Evolutionary conservation across 2,888 invertebrate species (phyloP), one percentile per base, ranked within the genome.

Genomic region (Mycogona germanica): DNA sequence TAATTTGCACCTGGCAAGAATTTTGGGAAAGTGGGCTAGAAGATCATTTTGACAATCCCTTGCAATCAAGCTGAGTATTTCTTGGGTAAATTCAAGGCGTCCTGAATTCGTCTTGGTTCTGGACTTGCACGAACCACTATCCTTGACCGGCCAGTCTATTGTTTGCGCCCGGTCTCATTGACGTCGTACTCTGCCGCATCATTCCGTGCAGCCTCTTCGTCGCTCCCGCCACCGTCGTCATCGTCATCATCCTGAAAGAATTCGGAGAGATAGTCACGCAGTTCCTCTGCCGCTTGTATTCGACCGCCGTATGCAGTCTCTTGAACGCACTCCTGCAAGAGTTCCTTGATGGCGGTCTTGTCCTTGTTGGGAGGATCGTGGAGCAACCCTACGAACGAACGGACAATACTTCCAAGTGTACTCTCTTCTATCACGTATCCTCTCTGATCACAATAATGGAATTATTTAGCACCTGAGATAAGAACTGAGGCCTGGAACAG

Each of bases 301-400:
- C 60, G 52, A 1, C 60, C 60, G 40, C 59, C 59, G 17, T 51
- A 49, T 14, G 51, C 57, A 5, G 60, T 60, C 51, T 60, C 60
- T 29, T 56, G 56, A 25, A 60, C 59, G 51, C 60, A 60, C 49
- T 60, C 60, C 42, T 56, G 56, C n/a, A 60, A 30, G 35, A 60
- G 42, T 45, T 59, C 58, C 41, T 59, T 59, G 19, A 60, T 51
- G 38, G 50, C 26, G 23, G 55, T 57, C 29, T 56, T 56, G 32
- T 57, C 53, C 42, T 58, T 58, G 9, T 40, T 30, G 14, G 60
- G 60, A 38, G 56, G 49, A 2, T 53, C 50, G 55, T 60, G 60
- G 2, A 60, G 23, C 30, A 60, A 52, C 23, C 60, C 60, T 60
- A 37, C 17, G 48, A 51, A 12, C 23, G 23, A 54, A n/a, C n/a